Evolutionary conservation across 2,797 vertebrate genomes (phyloP).

Genomic region (Oreochromis grahami): DNA sequence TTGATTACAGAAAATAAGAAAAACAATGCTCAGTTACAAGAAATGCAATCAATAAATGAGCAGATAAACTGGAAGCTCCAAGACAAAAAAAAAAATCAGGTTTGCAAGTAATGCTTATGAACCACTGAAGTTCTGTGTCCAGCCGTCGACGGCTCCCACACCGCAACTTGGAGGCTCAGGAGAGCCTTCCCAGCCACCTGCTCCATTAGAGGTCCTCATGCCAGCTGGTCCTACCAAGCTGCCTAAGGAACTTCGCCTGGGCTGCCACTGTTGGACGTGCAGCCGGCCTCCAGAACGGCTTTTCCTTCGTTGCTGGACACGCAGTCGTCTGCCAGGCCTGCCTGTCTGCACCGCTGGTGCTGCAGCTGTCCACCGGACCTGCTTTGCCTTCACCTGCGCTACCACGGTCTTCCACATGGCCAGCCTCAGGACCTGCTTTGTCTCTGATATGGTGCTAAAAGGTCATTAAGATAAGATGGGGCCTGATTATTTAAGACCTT

Average conservation of each 20-base stretch:
- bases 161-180: not conserved
- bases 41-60: not conserved
- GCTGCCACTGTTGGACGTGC: not conserved
- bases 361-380: no score
- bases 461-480: no score
- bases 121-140: not conserved
- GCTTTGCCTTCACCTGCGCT: no score
- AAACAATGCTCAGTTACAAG: not conserved
- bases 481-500: no score
- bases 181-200: not conserved
- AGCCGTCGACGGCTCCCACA: not conserved
- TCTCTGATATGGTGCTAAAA: no score
- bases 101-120: not conserved
- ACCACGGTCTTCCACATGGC: no score
- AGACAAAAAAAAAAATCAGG: not conserved
- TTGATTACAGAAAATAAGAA: not conserved
- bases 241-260: accelerated
- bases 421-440: no score
- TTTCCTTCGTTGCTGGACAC: not conserved
- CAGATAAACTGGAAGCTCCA: not conserved
- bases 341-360: not conserved
- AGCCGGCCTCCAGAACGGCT: not conserved
- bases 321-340: not conserved
- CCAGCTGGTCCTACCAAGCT: not conserved
- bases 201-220: not conserved